Evolutionary conservation across 2,113 vertebrate species (phyloP).

Genomic region (Cryptomyrus ogoouensis): DNA sequence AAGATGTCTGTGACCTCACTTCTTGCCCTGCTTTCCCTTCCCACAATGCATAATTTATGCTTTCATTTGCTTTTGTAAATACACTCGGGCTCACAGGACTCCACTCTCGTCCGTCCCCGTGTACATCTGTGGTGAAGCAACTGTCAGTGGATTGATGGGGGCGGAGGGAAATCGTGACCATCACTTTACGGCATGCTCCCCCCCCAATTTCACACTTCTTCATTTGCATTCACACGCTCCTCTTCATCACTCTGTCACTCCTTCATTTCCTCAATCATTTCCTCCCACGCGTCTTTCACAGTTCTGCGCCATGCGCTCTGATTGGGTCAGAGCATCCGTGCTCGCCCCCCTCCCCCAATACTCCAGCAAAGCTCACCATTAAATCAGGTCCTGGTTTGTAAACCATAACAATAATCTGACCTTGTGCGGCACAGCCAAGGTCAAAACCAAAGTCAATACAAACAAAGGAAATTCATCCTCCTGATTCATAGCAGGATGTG

Average conservation of each 20-base stretch:
- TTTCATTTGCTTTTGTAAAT: background rate
- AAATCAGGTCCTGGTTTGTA: background rate
- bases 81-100: background rate
- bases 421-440: background rate
- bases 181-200: background rate
- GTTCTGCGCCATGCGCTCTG: background rate
- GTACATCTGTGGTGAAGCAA: background rate
- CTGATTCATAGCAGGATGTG: background rate
- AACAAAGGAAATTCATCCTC: background rate
- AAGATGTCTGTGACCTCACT: background rate
- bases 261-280: slow-evolving; percentile 6
- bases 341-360: background rate
- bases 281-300: background rate
- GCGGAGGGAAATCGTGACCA: background rate
- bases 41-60: background rate
- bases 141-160: background rate
- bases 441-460: background rate
- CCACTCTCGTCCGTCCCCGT: background rate
- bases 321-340: background rate
- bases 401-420: background rate
- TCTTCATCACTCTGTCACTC: background rate
- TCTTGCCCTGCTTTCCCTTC: background rate
- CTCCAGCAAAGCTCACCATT: background rate
- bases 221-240: background rate
- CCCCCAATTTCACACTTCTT: background rate